A percentile compares a stretch with the other conserved stretches of the same genome.
phyloP scores from a whole-genome alignment of 2,888 invertebrate species.

The Aporophyla lueneburgensis region DNA sequence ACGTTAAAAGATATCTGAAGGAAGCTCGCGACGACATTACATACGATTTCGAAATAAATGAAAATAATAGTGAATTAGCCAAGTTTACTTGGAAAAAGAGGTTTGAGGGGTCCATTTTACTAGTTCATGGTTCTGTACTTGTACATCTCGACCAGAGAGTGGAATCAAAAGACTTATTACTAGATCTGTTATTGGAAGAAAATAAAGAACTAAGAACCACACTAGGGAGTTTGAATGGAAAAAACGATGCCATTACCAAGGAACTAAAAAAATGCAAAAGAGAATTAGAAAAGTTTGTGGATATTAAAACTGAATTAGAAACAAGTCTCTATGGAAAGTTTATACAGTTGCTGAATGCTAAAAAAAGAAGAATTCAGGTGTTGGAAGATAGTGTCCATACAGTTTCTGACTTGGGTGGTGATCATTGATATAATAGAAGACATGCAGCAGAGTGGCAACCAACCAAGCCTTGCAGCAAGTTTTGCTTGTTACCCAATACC shows the following conservation, averaged over 20 bases:
- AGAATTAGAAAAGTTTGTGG: constrained; percentile 77
- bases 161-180: constrained; percentile 71
- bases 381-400: constrained; percentile 78
- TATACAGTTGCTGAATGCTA: constrained; percentile 81
- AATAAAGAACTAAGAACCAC: constrained; percentile 71
- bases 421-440: not conserved
- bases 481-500: not conserved
- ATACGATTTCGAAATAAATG: constrained; percentile 67
- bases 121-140: constrained; percentile 76
- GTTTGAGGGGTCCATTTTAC: constrained; percentile 66
- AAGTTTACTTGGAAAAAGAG: constrained; percentile 80
- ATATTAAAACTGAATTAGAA: constrained; percentile 78
- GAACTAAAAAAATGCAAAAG: constrained; percentile 75
- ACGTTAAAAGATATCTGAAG: constrained; percentile 71
- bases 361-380: constrained; percentile 81
- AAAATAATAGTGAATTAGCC: constrained; percentile 63
- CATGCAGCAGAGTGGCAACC: not conserved
- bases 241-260: constrained; percentile 62
- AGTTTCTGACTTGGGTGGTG: constrained; percentile 44
- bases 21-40: constrained; percentile 62
- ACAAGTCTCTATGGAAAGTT: constrained; percentile 82
- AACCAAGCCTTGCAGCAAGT: not conserved
- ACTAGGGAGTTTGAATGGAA: constrained; percentile 62
- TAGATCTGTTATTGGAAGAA: constrained; percentile 78
- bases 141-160: constrained; percentile 66